phyloP scores from a whole-genome alignment of 2,113 vertebrate genomes.

The Sterrhoptilus dennistouni region DNA sequence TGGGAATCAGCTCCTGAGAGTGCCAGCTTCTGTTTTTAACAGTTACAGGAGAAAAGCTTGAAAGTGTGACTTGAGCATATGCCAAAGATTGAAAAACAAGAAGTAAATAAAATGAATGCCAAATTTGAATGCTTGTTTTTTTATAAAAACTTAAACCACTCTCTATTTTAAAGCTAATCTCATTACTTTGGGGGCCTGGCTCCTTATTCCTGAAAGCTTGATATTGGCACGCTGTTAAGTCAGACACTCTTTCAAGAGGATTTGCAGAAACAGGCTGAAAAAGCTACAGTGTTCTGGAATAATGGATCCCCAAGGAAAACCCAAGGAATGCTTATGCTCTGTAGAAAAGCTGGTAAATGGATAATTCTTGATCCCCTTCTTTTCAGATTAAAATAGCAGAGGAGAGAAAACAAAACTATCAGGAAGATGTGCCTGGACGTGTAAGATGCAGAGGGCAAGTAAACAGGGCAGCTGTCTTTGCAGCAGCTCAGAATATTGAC shows the following conservation, averaged over 20 bases:
- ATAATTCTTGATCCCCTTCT: conserved; percentile 22
- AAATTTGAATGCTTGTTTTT: conserved; percentile 29
- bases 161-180: conserved; percentile 53
- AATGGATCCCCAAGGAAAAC: background rate
- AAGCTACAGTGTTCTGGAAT: conserved; percentile 21
- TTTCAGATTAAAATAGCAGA: conserved; percentile 30
- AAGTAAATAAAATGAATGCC: conserved; percentile 33
- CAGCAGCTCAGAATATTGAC: background rate
- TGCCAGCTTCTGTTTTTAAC: conserved; percentile 48
- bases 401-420: background rate
- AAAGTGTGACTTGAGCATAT: conserved; percentile 38
- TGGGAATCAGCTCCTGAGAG: background rate
- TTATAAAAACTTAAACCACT: background rate
- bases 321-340: background rate
- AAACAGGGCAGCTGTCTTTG: background rate
- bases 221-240: conserved; percentile 3
- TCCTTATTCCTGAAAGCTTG: conserved; percentile 28
- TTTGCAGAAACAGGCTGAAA: background rate
- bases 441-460: background rate
- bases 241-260: conserved; percentile 19
- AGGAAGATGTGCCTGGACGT: background rate
- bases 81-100: conserved; percentile 46
- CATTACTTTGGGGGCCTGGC: background rate
- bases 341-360: conserved; percentile 25
- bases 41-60: conserved; percentile 22